A percentile compares a stretch with the other conserved stretches of the same genome.
phyloP scores from a whole-genome alignment of 2,797 vertebrate genomes.

The Anguilla megastoma region DNA sequence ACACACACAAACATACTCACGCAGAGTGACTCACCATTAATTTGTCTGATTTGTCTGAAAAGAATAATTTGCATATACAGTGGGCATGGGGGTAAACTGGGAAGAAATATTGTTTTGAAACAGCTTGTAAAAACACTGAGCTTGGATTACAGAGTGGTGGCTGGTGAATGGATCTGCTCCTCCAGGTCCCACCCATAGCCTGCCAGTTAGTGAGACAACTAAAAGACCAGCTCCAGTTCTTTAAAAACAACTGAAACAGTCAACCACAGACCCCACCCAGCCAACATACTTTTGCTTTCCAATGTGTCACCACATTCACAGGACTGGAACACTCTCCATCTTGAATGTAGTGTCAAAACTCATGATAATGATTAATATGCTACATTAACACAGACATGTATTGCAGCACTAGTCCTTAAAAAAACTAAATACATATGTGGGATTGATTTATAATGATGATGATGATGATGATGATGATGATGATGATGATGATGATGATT shows the following conservation, averaged over 20 bases:
- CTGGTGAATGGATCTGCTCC: too few species aligned
- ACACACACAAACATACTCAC: neutral
- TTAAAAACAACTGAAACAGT: slow-evolving; percentile 8
- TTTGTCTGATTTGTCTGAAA: too few species aligned
- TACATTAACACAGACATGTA: neutral
- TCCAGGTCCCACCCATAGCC: neutral
- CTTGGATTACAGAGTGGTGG: too few species aligned
- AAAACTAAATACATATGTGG: slow-evolving; percentile 53
- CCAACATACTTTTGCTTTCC: slow-evolving; percentile 15
- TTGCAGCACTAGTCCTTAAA: slow-evolving; percentile 41
- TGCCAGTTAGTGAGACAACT: neutral
- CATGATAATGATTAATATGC: slow-evolving; percentile 21
- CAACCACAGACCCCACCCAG: neutral
- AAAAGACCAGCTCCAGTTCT: neutral
- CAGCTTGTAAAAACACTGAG: too few species aligned
- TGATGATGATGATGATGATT: too few species aligned
- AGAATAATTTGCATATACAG: too few species aligned
- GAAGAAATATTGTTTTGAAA: too few species aligned
- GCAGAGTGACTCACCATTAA: too few species aligned
- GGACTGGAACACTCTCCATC: neutral
- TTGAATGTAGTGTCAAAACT: neutral
- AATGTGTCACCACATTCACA: slow-evolving; percentile 14
- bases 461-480: too few species aligned
- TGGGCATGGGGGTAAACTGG: too few species aligned
- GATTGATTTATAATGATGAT: neutral